Percentiles rank a stretch among this genome's conserved stretches.
These are phyloP conservation scores for Carpatolechia fugitivella DNA, from an alignment of 2,888 invertebrate species.

Conservation along the genomic window DNA sequence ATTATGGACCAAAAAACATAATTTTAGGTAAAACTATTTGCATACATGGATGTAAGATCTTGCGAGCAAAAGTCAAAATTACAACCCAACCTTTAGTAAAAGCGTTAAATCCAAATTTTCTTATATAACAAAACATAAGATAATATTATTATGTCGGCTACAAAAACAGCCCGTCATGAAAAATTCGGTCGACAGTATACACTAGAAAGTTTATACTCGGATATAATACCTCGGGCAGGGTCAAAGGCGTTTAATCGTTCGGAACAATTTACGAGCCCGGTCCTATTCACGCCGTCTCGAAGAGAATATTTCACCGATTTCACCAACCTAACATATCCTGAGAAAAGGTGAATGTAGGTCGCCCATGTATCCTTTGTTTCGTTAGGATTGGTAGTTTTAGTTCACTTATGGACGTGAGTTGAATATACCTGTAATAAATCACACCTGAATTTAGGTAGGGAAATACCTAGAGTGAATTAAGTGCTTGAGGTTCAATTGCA, in stretches of 20 bases:
- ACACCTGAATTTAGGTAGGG: no score
- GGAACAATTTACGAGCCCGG: constrained; percentile 56
- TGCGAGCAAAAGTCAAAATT: no score
- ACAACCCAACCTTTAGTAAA: no score
- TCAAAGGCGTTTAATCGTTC: constrained; percentile 56
- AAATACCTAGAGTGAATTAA: no score
- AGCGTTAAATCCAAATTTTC: no score
- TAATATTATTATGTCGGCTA: background rate
- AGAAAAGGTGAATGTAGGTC: constrained; percentile 6
- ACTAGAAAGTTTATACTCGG: constrained; percentile 22
- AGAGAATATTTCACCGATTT: constrained; percentile 32
- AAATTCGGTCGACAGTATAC: constrained; percentile 11
- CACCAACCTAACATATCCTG: constrained; percentile 28
- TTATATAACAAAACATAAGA: background rate
- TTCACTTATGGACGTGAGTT: no score
- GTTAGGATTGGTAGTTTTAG: background rate
- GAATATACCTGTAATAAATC: no score
- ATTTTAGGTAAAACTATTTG: no score
- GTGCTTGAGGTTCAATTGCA: no score
- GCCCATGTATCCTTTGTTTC: background rate
- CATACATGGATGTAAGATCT: no score
- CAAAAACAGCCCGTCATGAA: constrained; percentile 9
- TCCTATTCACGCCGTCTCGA: constrained; percentile 34
- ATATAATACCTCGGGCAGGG: constrained; percentile 27
- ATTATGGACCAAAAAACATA: no score